phyloP scores from a whole-genome alignment of 2,113 vertebrate genomes.

The Myiopsitta monachus region DNA sequence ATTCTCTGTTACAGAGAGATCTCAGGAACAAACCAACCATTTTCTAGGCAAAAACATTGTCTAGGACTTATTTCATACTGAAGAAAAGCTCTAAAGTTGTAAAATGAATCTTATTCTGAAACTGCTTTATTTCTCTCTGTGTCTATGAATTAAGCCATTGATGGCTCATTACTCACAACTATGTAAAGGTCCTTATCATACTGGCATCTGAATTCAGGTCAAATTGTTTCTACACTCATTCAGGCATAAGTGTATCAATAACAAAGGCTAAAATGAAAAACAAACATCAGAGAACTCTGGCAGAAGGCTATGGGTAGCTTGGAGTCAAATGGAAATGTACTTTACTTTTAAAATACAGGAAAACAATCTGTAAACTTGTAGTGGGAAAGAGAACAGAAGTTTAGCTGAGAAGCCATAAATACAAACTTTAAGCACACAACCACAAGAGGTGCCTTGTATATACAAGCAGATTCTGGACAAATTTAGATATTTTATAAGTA shows the following conservation, averaged over 20 bases:
- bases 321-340: neutral
- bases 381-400: neutral
- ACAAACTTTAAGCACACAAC: neutral
- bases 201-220: neutral
- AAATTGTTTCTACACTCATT: neutral
- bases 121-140: neutral
- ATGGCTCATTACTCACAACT: neutral
- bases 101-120: neutral
- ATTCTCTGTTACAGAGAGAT: neutral
- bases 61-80: neutral
- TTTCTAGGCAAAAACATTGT: neutral
- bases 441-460: neutral
- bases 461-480: neutral
- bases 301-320: neutral
- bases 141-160: neutral
- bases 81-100: neutral
- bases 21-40: neutral
- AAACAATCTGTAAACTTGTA: neutral
- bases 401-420: neutral
- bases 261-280: neutral
- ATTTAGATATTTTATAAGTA: constrained; percentile 5
- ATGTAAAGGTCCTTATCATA: neutral
- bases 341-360: neutral
- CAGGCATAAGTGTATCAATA: neutral
- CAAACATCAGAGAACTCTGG: neutral